Evolutionary conservation across 2,888 invertebrate species (phyloP), one percentile per base, ranked within the genome.

Genomic region (Caenorhabditis zanzibari): DNA sequence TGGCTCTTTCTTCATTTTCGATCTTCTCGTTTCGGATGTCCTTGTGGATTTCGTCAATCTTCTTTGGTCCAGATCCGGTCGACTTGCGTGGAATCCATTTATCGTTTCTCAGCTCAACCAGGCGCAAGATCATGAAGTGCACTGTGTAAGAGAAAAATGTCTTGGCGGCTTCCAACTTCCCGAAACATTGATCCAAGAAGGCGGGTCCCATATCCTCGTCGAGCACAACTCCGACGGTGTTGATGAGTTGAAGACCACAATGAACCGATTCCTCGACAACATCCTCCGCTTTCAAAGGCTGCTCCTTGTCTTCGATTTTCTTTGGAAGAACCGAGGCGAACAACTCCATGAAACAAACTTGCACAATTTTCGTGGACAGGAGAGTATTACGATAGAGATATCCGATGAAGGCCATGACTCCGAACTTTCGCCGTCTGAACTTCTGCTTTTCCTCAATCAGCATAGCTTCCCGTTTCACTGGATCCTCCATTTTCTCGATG

Each of bases 351-450:
- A 88, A 41, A 63, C 90, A 90, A 68, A 56, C 73, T 19, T 76
- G 79, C 47, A 88, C 75, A 54, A 89, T 86, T 38, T 82, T 81
- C n/a, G 80, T 72, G 14, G 85, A 82, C 7, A 90, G 49, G n/a
- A 90, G 82, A 1, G 69, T 28, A 32, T 87, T 76, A 7, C 85
- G 64, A 72, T 83, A 90, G 26, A 90, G 80, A 63, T 90, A 84
- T 9, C 90, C 89, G 66, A 90, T 90, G 82, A 90, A 91, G 82
- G 85, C 87, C 82, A 91, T 90, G 64, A 89, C 89, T 84, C 90
- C 90, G 61, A 90, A 87, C 73, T 87, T 89, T 49, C 89, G 49
- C n/a, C 90, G 61, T 28, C 88, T 76, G 71, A 89, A 85, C 75
- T 89, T 89, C 44, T 58, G 72, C 44, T 64, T 63, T 26, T 59